Percentiles rank a stretch among this genome's conserved stretches.
These are phyloP conservation scores for Limnephilus auricula DNA, from an alignment of 2,888 invertebrate genomes.

Conservation along the genomic window DNA sequence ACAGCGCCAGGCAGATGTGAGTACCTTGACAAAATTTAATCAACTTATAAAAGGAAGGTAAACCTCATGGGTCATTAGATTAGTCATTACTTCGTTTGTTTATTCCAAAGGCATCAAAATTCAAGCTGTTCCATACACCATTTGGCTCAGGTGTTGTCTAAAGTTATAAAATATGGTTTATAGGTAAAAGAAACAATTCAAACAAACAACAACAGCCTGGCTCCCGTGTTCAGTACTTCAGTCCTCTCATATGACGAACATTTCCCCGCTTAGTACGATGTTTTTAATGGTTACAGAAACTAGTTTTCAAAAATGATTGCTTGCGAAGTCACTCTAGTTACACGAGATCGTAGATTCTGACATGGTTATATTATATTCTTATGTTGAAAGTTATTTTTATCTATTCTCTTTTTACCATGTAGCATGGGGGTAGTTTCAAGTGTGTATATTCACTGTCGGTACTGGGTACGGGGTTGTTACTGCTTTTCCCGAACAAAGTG, in stretches of 20 bases:
- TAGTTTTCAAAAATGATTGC: background rate
- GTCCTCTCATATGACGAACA: background rate
- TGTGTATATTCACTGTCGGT: background rate
- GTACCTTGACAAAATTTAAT: too few relatives aligned
- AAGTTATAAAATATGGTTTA: background rate
- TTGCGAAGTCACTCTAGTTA: background rate
- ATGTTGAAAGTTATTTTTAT: background rate
- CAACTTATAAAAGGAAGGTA: too few relatives aligned
- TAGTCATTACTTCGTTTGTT: background rate
- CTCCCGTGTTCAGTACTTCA: background rate
- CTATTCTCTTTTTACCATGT: background rate
- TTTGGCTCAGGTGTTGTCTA: background rate
- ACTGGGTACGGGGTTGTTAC: background rate
- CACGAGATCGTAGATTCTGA: background rate
- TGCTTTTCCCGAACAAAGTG: slow-evolving; percentile 14
- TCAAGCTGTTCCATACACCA: background rate
- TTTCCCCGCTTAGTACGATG: background rate
- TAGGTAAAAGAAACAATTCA: background rate
- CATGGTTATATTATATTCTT: background rate
- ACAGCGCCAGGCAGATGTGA: too few relatives aligned
- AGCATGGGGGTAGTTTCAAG: background rate
- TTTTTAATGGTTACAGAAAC: background rate
- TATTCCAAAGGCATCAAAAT: background rate
- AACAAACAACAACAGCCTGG: background rate
- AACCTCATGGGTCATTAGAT: too few relatives aligned